Evolutionary conservation across 2,113 vertebrate species (phyloP).

Genomic region (Spheniscus mendiculus): DNA sequence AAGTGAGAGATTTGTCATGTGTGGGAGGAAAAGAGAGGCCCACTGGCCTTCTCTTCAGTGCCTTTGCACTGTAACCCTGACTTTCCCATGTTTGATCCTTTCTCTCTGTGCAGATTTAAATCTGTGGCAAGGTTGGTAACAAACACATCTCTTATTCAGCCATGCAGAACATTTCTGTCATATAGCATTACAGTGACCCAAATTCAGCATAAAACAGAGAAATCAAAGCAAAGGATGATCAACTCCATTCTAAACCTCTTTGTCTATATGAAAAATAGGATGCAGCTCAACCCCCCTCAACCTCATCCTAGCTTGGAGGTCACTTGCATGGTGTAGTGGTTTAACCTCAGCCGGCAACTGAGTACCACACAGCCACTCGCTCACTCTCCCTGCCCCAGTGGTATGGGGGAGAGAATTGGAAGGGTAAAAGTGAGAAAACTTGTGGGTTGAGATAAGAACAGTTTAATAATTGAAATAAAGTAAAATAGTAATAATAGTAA

Average conservation of each 20-base stretch:
- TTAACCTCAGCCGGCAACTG: no score
- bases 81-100: slow-evolving; percentile 52
- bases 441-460: no score
- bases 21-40: slow-evolving; percentile 11
- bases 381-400: no score
- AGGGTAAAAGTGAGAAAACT: no score
- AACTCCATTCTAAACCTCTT: background rate
- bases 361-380: no score
- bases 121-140: background rate
- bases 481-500: no score
- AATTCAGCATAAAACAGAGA: background rate
- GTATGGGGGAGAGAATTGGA: no score
- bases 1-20: slow-evolving; percentile 14
- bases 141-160: background rate
- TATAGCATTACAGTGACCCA: background rate
- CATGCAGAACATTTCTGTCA: background rate
- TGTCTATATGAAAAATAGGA: background rate
- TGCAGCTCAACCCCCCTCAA: background rate
- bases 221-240: background rate
- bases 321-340: background rate
- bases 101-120: background rate
- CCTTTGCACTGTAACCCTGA: background rate
- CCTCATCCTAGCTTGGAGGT: background rate
- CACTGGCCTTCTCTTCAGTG: background rate
- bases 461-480: no score